Conservation (phyloP, 2,888 invertebrate genomes). For the Podabrus alpinus region DNA sequence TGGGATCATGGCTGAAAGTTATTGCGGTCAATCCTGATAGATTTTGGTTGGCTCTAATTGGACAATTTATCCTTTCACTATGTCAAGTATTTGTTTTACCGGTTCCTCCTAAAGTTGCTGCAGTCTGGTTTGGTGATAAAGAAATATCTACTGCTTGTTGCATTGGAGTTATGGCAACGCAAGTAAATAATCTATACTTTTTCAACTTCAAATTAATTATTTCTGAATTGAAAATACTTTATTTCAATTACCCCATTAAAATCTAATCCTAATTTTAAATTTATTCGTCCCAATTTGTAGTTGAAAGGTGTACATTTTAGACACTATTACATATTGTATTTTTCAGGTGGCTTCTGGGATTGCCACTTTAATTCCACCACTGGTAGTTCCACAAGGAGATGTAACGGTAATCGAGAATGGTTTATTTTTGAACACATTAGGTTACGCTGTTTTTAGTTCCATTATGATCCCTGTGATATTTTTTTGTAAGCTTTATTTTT, state of each 20-base stretch:
- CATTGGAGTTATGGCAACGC: constrained; percentile 97
- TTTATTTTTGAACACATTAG: constrained; percentile 82
- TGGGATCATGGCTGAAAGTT: constrained; percentile 89
- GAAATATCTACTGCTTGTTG: constrained; percentile 97
- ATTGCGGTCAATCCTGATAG: constrained; percentile 79
- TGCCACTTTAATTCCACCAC: constrained; percentile 76
- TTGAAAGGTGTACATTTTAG: too few relatives aligned
- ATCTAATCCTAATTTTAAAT: too few relatives aligned
- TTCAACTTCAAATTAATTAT: too few relatives aligned
- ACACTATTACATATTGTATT: neutral
- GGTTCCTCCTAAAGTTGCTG: constrained; percentile 87
- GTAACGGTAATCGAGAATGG: constrained; percentile 68
- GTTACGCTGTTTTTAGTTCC: constrained; percentile 81
- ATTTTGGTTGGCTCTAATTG: constrained; percentile 84
- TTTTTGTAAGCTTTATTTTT: constrained; percentile 37
- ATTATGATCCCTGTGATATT: constrained; percentile 70
- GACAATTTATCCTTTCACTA: constrained; percentile 83
- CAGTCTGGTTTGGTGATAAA: constrained; percentile 95
- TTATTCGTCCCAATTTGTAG: too few relatives aligned
- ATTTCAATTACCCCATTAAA: too few relatives aligned
- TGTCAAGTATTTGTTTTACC: constrained; percentile 92
- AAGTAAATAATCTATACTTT: constrained; percentile 67
- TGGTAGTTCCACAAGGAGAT: constrained; percentile 66
- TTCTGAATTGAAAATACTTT: too few relatives aligned
- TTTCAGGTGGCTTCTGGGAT: constrained; percentile 87